phyloP scores from a whole-genome alignment of 2,113 vertebrate genomes.

The Oostethus manadensis region DNA sequence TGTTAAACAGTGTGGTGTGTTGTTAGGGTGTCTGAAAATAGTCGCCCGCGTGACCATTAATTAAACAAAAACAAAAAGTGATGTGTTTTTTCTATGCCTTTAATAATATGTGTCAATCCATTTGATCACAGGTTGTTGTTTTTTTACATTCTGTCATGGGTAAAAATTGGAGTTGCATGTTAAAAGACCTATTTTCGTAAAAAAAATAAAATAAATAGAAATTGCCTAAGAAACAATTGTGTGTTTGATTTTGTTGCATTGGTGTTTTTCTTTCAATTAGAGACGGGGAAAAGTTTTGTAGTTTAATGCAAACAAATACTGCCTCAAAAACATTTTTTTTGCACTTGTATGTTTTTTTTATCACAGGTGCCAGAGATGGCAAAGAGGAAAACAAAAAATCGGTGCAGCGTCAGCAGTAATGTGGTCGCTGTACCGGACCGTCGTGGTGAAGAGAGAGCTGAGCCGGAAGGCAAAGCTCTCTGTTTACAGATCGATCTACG shows the following conservation, averaged over 20 bases:
- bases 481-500: too few species aligned
- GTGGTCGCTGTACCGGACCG: too few species aligned
- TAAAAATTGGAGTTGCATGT: constrained; percentile 61
- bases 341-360: too few species aligned
- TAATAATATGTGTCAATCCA: constrained; percentile 49
- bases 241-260: background rate
- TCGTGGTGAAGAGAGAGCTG: too few species aligned
- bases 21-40: constrained; percentile 11
- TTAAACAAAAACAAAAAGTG: constrained; percentile 22
- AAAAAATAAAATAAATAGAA: constrained; percentile 49
- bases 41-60: constrained; percentile 20
- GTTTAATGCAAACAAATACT: too few species aligned
- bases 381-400: too few species aligned
- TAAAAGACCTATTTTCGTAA: constrained; percentile 68
- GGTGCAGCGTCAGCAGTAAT: too few species aligned
- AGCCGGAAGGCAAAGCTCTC: too few species aligned
- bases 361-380: too few species aligned
- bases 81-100: constrained; percentile 53
- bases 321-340: too few species aligned
- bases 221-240: constrained; percentile 9
- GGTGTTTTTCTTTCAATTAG: too few species aligned
- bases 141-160: constrained; percentile 49
- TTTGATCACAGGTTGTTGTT: constrained; percentile 25
- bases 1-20: constrained; percentile 19
- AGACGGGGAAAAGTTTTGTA: too few species aligned